These are phyloP conservation scores for Pantherophis guttatus DNA, from an alignment of 2,113 vertebrate genomes.

Conservation along the genomic window DNA sequence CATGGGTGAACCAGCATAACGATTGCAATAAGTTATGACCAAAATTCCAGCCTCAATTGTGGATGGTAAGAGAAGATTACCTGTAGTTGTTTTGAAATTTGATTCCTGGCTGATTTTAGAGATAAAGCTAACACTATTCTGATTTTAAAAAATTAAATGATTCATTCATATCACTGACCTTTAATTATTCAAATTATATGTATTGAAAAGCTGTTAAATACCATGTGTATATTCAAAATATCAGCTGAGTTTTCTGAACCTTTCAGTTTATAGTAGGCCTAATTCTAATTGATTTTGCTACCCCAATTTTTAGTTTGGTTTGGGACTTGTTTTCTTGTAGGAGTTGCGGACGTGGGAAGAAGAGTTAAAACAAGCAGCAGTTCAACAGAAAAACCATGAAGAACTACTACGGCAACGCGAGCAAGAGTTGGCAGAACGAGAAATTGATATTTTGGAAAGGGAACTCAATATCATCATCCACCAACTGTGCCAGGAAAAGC, in stretches of 20 bases:
- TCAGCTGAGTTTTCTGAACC: background rate
- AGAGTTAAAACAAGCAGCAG: constrained; percentile 86
- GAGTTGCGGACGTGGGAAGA: constrained; percentile 96
- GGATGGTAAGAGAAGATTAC: background rate
- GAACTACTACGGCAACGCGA: constrained; percentile 87
- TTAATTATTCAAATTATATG: background rate
- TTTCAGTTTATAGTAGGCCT: background rate
- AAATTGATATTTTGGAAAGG: constrained; percentile 94
- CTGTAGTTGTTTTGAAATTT: background rate
- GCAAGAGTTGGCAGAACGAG: constrained; percentile 90
- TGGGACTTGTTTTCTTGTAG: constrained; percentile 56
- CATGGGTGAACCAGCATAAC: background rate
- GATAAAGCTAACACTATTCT: background rate
- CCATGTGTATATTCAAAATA: background rate
- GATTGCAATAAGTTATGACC: background rate
- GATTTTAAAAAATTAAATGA: background rate
- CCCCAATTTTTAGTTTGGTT: background rate
- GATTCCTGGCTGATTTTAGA: background rate
- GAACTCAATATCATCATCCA: constrained; percentile 98
- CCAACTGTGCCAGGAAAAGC: constrained; percentile 96
- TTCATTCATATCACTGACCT: background rate
- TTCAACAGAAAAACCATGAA: constrained; percentile 96
- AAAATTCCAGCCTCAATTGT: background rate
- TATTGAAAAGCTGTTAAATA: background rate
- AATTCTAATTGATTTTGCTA: background rate